Evolutionary conservation across 2,888 invertebrate genomes (phyloP).

Genomic region (Oxytorus armatus): DNA sequence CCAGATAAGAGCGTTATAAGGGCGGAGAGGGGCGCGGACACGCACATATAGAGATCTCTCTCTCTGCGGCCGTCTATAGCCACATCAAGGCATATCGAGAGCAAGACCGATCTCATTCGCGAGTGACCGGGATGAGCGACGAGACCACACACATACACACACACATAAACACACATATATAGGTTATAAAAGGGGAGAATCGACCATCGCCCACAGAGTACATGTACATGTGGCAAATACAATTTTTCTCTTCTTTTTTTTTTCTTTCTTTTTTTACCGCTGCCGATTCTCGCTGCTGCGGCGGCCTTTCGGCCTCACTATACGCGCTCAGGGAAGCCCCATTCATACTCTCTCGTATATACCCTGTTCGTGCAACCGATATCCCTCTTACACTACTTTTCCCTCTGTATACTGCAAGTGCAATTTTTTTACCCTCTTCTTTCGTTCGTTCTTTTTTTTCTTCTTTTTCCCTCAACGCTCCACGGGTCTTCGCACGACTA

Average conservation of each 20-base stretch:
- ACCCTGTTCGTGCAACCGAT: constrained; percentile 75
- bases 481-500: constrained; percentile 67
- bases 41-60: constrained; percentile 16
- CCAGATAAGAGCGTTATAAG: constrained; percentile 19
- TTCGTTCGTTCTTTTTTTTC: background rate
- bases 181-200: constrained; percentile 57
- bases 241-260: constrained; percentile 7
- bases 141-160: constrained; percentile 45
- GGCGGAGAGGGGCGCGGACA: background rate
- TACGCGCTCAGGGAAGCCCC: constrained; percentile 74
- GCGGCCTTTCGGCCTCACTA: constrained; percentile 61
- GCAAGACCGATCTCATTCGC: constrained; percentile 43
- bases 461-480: constrained; percentile 27
- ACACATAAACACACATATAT: constrained; percentile 35
- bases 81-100: constrained; percentile 53
- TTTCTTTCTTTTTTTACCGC: constrained; percentile 24
- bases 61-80: constrained; percentile 34
- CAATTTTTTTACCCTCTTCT: constrained; percentile 61
- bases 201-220: constrained; percentile 71
- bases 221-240: constrained; percentile 40
- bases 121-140: constrained; percentile 68
- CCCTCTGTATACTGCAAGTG: constrained; percentile 55
- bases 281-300: constrained; percentile 34
- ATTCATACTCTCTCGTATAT: constrained; percentile 64
- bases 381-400: constrained; percentile 67